Base-by-base conservation (phyloP, 2,888 invertebrate genomes). In the Pseudoips prasinana region DNA sequence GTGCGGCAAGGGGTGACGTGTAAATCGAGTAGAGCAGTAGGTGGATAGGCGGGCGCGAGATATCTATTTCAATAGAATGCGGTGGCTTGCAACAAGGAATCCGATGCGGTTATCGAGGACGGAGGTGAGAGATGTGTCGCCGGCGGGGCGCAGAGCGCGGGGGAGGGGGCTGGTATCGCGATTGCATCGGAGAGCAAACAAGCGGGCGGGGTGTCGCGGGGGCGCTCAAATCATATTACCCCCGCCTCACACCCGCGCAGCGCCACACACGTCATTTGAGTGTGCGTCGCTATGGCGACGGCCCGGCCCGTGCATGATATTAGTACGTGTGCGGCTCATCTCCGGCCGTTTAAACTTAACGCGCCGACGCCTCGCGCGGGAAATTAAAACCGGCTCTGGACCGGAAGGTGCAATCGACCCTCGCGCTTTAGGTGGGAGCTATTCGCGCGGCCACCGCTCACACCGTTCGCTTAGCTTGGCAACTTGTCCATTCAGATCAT, bases 211-310 rank as follows among this genome's bases (percentile, higher is more conserved):
- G 83, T 76, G 80, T 74, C 67, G 64, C 51, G 73, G 75, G 73
- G 73, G 68, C 73, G 83, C 81, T 85, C 85, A 87, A 87, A 87
- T 87, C 87, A 87, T 88, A 86, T 87, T 86, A 87, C 87, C 83
- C 85, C 81, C 62, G 71, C 69, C 83, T 73, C 81, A 79, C 80
- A 77, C 84, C 74, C 70, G 65, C 56, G 51, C 61, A 64, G 64
- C 77, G 60, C 75, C 79, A 73, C 91, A 91, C 91, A 91, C 92
- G 91, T 91, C 91, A 91, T 91, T 90, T 90, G 90, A 90, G 90
- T 89, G 90, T 89, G 90, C 91, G 91, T 92, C 90, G 90, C 91
- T 89, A 90, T 89, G 91, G 90, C 90, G 89, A 91, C 91, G 82
- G 90, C 90, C 91, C 91, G 91, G 91, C 90, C 77, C 83, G 77